Percentiles rank a stretch among this genome's conserved stretches.
These are phyloP conservation scores for Leptinotarsa haldemani DNA, from an alignment of 2,888 invertebrate genomes.

Conservation along the genomic window DNA sequence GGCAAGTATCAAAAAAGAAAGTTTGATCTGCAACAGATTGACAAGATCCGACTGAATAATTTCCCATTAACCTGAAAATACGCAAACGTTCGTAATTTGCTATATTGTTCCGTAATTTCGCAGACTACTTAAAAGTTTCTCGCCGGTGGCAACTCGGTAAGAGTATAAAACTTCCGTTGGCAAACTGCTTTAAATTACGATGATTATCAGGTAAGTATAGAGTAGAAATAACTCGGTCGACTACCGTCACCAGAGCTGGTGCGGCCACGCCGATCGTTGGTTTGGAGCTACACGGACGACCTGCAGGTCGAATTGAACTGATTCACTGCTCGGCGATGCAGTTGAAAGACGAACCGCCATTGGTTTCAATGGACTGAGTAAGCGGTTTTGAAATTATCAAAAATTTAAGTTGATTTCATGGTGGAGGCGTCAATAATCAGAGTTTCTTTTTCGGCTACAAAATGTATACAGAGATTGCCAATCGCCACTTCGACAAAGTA, in stretches of 20 bases:
- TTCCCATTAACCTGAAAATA: constrained; percentile 20
- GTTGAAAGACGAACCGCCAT: constrained; percentile 10
- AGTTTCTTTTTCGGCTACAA: too few relatives aligned
- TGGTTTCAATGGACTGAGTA: background rate
- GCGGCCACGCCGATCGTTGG: background rate
- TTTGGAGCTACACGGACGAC: background rate
- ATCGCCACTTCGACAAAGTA: too few relatives aligned
- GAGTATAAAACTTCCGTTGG: constrained; percentile 52
- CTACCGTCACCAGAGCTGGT: constrained; percentile 36
- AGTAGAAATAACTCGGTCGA: constrained; percentile 44
- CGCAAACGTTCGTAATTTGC: constrained; percentile 21
- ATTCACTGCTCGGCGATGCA: background rate
- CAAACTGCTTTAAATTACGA: constrained; percentile 51
- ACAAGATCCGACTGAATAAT: constrained; percentile 24
- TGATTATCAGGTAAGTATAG: constrained; percentile 49
- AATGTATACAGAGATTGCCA: too few relatives aligned
- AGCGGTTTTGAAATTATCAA: too few relatives aligned
- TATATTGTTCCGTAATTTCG: constrained; percentile 22
- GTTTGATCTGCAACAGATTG: constrained; percentile 3
- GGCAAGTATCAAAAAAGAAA: too few relatives aligned
- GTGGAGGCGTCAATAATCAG: too few relatives aligned
- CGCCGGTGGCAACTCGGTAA: constrained; percentile 42
- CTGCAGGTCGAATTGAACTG: background rate
- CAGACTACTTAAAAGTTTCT: constrained; percentile 32
- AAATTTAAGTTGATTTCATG: too few relatives aligned